phyloP scores from a whole-genome alignment of 2,113 vertebrate genomes.

The Copsychus sechellarum region DNA sequence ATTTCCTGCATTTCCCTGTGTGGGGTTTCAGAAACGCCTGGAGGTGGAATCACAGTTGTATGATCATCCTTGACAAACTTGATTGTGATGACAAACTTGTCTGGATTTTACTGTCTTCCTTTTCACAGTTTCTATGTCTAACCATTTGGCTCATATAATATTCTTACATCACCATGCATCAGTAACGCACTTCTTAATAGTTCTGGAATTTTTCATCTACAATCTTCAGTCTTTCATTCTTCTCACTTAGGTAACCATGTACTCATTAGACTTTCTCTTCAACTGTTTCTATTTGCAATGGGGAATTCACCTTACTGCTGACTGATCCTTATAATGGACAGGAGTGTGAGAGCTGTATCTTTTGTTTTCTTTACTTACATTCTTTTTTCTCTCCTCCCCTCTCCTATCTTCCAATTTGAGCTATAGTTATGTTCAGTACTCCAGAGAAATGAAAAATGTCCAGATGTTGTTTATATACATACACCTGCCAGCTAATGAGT shows the following conservation, averaged over 20 bases:
- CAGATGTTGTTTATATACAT: constrained; percentile 61
- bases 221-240: background rate
- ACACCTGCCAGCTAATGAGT: constrained; percentile 47
- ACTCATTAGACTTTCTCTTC: background rate
- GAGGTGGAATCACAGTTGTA: background rate
- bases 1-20: background rate
- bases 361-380: background rate
- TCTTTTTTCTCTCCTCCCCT: background rate
- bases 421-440: background rate
- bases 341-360: background rate
- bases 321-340: background rate
- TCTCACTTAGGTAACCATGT: background rate
- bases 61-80: background rate
- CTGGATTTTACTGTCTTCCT: background rate
- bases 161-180: background rate
- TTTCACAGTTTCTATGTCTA: background rate
- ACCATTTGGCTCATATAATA: background rate
- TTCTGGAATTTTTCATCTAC: background rate
- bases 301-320: background rate
- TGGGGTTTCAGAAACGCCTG: background rate
- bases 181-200: background rate
- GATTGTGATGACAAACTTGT: background rate
- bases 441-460: constrained; percentile 17
- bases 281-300: background rate
- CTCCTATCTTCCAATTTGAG: background rate